A percentile compares a stretch with the other conserved stretches of the same genome.
phyloP scores from a whole-genome alignment of 1,140 invertebrate genomes.

The Vollenhovia emeryi region DNA sequence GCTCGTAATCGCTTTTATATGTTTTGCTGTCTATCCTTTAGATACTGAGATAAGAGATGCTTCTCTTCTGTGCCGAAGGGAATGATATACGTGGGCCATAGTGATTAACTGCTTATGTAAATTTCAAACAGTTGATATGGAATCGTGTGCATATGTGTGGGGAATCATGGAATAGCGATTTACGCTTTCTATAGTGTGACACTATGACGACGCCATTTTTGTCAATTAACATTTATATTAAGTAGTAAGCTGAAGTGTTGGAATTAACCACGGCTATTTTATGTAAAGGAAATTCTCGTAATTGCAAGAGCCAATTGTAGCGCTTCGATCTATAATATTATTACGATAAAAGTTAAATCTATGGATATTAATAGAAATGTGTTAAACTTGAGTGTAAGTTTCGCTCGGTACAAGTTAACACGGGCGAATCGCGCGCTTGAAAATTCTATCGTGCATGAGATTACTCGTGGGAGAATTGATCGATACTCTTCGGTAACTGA shows the following conservation, averaged over 20 bases:
- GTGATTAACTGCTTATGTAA: neutral
- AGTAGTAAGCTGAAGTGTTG: neutral
- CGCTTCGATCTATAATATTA: neutral
- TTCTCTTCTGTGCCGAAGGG: no score
- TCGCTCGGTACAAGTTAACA: neutral
- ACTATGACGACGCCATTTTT: no score
- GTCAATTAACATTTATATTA: neutral
- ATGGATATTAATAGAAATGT: neutral
- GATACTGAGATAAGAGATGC: neutral
- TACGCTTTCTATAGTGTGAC: no score
- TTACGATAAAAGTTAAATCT: neutral
- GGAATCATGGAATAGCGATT: neutral
- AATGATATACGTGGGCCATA: neutral
- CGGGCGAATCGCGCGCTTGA: conserved; percentile 15
- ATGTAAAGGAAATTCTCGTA: neutral
- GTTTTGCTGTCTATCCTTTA: neutral
- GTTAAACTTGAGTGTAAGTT: neutral
- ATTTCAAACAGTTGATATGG: neutral
- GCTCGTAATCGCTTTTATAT: conserved; percentile 7
- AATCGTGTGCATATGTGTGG: neutral
- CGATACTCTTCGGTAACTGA: conserved; percentile 45
- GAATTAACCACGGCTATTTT: neutral
- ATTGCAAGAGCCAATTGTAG: neutral
- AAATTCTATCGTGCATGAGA: conserved; percentile 36
- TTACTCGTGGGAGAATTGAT: conserved; percentile 31